Evolutionary conservation across 2,888 invertebrate genomes (phyloP), one percentile per base, ranked within the genome.

Genomic region (Drosophila putrida): DNA sequence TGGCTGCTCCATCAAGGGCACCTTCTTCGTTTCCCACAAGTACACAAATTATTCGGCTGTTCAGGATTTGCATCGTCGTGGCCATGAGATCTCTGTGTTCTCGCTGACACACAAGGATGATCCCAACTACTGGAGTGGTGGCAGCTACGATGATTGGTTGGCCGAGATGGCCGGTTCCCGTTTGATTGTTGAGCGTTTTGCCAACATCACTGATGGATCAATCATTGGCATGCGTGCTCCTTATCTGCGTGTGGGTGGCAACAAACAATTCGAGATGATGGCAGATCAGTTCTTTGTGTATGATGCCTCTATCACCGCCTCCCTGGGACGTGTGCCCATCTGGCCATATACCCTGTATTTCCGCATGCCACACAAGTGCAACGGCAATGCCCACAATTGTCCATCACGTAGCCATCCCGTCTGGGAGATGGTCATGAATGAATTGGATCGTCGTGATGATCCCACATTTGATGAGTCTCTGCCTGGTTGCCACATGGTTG

Each of bases 301-400:
- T 92, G 98, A 98, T 91, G 97, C 98, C 27, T 98, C 98, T 10
- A 98, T 98, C 90, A 97, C 97, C 1, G 98, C 98, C 28, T 96
- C 97, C 0, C 94, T 97, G 60, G 95, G 96, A 36, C 96, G 97
- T 51, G 97, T 97, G 28, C 98, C 98, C 55, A 97, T 97, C 92
- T 99, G 98, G 98, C 99, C 99, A 0, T 99, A 98, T 94, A 98
- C 98, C 3, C 93, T 99, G 27, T 98, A 98, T 94, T 98, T 97
- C 95, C 95, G 97, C 73, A 97, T 98, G 97, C 97, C 98, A 0
- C 98, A 98, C 93, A 97, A 97, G 92, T 98, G 98, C 92, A 97
- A 97, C 92, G 97, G 97, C 74, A 98, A 98, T 91, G 97, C 97
- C 13, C 97, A 97, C 91, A 98, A 98, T 92, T 98, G 98, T 90